Base-by-base conservation (phyloP, 2,888 invertebrate species). In the Sialis fuliginosa region DNA sequence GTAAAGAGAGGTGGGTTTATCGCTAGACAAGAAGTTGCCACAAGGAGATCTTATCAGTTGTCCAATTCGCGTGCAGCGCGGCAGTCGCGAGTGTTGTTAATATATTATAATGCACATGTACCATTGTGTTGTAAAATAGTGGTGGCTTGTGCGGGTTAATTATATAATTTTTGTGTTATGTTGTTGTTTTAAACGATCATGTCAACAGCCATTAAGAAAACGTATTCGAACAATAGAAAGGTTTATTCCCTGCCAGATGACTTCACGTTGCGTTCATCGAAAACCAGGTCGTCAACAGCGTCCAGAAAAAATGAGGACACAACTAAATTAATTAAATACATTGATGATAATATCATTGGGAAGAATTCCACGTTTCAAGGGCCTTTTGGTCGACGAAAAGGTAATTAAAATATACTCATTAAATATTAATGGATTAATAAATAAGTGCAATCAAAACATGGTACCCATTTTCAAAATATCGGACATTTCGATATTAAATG, bases 311-410 rank as follows among this genome's bases (percentile, higher is more conserved):
- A 65, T 53, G 81, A 82, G 59, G 83, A 84, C 57, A 72, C 74
- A 33, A 69, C 71, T 42, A 81, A 81, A 61, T 67, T 88, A 54
- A 70, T 86, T 53, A 79, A 79, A 60, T 86, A 81, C 60, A 81
- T 89, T 53, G 82, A 85, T 57, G 80, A 84, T 53, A 87, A 80
- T 64, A 70, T 88, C 53, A 79, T 88, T 58, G 88, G 88, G 48
- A 82, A 79, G 61, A 81, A 80, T 54, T 80, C 81, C 56, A 79
- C 81, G 30, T 88, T 88, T 63, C 74, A 81, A 55, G 86, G 88
- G 46, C 89, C 89, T 8, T 89, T 79, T 60, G 88, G 88, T 51
- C 71, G 83, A 48, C 69, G 88, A 59, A 83, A 84, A 79, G 83
- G 85, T 85, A 66, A 68, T 66, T 41, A 22, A 22, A 22, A 22